Base-by-base conservation (phyloP, 2,888 invertebrate genomes). In the Erebia palarica region DNA sequence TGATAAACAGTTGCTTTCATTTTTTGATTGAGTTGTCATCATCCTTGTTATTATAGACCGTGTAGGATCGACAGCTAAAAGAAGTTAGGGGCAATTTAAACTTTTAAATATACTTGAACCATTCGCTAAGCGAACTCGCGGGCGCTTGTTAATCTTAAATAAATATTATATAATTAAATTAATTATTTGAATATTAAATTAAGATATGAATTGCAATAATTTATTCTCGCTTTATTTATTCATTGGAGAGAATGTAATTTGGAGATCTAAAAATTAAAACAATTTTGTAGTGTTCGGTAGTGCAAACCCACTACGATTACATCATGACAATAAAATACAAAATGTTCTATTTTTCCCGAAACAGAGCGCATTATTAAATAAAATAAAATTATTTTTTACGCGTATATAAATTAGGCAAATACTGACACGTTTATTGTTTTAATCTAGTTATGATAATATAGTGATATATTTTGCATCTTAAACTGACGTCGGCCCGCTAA, bases 321-420 rank as follows among this genome's bases (percentile, higher is more conserved):
- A 86, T 87, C 87, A 88, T 92, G 92, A 92, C 92, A 92, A 92
- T 92, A 92, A 91, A 51, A 53, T 18, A 16, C 82, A 86, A 85
- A 81, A 85, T 84, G 80, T 78, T 86, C 81, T 90, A 90, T 91
- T 89, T 90, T 86, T 85, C 86, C 86, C 85, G 84, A 84, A 58
- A 58, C 59, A 72, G 53, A 71, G 69, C 59, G 64, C 70, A 65
- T 65, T 65, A 60, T 58, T 27, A 47, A 14, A 58, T 11, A 44
- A 21, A 21, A 60, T 51, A 68, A 68, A 58, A 68, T 66, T 73
- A 73, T 66, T 47, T 58, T 73, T 74, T 75, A 74, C 72, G 68
- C 67, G 61, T 68, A 71, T 75, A 73, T 75, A 71, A 74, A 53
- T 53, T 53, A 53, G 53, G 53, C 53, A n/a, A 53, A 55, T 55